Evolutionary conservation across 2,113 vertebrate species (phyloP), one percentile per base, ranked within the genome.

Genomic region (Lycocorax pyrrhopterus): DNA sequence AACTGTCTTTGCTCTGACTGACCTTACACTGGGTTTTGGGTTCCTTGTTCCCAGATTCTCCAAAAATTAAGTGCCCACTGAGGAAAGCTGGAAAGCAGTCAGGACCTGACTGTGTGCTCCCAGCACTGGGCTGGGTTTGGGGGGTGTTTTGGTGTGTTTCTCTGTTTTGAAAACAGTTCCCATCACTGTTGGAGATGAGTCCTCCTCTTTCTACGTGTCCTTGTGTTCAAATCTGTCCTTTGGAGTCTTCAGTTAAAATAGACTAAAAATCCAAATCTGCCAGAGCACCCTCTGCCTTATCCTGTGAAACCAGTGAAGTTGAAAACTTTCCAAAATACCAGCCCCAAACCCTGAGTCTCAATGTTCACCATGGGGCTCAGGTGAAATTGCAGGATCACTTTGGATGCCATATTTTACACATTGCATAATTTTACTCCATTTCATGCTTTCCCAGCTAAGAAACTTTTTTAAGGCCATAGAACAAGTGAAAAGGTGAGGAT

Each of bases 351-450:
- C 33, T 4, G 20, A 21, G 16, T 9, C 19, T 23, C 2, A 1
- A 4, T 39, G 23, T 7, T 25, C 13, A 26, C 47, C 9, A 3
- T 3, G 0, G 1, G 30, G 21, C 47, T 82, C 13, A 17, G 10
- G 51, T 49, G 55, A 37, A 69, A 69, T 35, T 39, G 3, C 44
- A 52, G 58, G 33, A 46, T 41, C 18, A 0, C 20, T 86, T 52
- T 47, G n/a, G 30, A 9, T 39, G 39, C 58, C 1, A 0, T 46
- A 12, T 58, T 73, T 86, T 53, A 53, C 29, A 41, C 20, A 13
- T 17, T 71, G 41, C 6, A 12, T 30, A 8, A 29, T 77, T 91
- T 81, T 47, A 80, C 6, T 80, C 49, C 19, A 11, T 87, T 93
- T 71, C 37, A 22, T 62, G 37, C 77, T 89, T 89, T 89, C 3